phyloP scores from a whole-genome alignment of 2,797 vertebrate species.

The Melanotaenia nigrans region DNA sequence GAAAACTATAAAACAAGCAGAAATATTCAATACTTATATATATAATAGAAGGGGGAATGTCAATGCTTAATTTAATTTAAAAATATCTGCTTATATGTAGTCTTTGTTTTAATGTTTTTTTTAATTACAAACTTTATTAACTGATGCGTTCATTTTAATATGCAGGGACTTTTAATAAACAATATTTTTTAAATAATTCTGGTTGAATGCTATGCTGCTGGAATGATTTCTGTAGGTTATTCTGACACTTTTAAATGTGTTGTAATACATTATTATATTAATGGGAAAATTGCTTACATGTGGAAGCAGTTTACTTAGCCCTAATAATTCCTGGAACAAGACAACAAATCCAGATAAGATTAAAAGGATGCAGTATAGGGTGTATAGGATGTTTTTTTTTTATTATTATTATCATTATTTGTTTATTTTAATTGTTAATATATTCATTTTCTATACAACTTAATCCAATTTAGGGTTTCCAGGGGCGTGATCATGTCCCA shows the following conservation, averaged over 20 bases:
- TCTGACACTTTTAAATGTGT: slow-evolving; percentile 2
- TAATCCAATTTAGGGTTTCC: too few relatives aligned
- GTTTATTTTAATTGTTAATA: not conserved
- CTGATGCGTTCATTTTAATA: too few relatives aligned
- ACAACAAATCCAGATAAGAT: not conserved
- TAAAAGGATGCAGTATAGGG: not conserved
- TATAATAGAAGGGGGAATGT: too few relatives aligned
- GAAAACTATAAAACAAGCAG: not conserved
- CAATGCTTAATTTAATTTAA: not conserved
- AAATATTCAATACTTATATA: not conserved
- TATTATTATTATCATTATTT: not conserved
- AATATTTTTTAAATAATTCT: too few relatives aligned
- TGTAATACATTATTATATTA: not conserved
- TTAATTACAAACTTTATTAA: not conserved
- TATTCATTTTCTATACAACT: too few relatives aligned
- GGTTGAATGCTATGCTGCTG: not conserved
- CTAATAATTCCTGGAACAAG: not conserved
- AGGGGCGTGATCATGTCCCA: too few relatives aligned
- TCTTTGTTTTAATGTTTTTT: too few relatives aligned
- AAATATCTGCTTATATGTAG: not conserved
- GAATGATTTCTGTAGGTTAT: not conserved
- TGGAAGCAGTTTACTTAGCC: slow-evolving; percentile 10
- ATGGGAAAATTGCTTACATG: not conserved
- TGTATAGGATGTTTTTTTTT: not conserved
- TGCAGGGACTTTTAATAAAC: too few relatives aligned